Evolutionary conservation across 1,140 invertebrate species (phyloP).

Genomic region (Aphaenogaster ashmeadi): DNA sequence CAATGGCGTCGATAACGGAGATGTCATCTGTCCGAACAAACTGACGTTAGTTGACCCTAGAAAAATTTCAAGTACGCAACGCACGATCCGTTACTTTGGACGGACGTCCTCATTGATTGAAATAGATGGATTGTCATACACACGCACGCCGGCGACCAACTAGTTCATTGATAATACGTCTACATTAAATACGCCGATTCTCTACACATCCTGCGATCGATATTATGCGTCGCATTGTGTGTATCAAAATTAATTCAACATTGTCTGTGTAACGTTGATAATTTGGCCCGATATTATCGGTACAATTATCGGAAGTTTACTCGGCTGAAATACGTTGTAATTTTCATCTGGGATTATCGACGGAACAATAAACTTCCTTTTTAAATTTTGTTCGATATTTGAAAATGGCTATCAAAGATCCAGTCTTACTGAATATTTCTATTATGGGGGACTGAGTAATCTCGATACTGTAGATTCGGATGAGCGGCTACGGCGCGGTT

Average conservation of each 20-base stretch:
- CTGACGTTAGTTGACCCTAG: constrained; percentile 59
- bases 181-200: constrained; percentile 17
- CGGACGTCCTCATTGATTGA: constrained; percentile 52
- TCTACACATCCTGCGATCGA: background rate
- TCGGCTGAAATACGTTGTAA: background rate
- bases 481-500: no score
- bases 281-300: constrained; percentile 7
- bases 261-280: constrained; percentile 16
- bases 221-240: background rate
- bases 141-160: constrained; percentile 12
- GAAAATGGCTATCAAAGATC: background rate
- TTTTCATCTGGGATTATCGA: background rate
- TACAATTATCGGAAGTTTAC: constrained; percentile 5
- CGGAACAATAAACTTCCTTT: background rate
- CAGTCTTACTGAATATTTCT: background rate
- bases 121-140: constrained; percentile 51
- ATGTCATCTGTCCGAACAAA: constrained; percentile 57
- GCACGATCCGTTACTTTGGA: constrained; percentile 50
- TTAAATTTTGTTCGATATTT: constrained; percentile 18
- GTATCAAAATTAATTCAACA: constrained; percentile 33
- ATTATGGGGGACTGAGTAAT: background rate
- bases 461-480: background rate
- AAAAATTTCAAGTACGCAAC: constrained; percentile 60
- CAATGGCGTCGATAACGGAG: constrained; percentile 58
- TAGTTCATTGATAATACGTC: constrained; percentile 59